These are phyloP conservation scores for Heliothis virescens DNA, from an alignment of 1,140 invertebrate species.

Conservation along the genomic window DNA sequence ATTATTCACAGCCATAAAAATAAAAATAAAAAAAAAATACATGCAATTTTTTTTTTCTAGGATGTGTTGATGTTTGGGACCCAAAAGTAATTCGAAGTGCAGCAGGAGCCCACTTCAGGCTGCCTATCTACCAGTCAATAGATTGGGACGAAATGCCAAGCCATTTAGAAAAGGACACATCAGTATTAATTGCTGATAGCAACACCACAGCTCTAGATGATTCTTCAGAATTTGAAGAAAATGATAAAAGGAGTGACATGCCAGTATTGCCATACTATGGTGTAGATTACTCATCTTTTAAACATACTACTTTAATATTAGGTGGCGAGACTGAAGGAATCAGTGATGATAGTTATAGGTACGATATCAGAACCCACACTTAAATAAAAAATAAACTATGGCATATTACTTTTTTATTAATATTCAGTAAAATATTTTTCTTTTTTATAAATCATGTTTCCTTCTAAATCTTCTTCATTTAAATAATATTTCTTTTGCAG, in stretches of 20 bases:
- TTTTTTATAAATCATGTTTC: background rate
- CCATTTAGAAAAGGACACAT: conserved; percentile 84
- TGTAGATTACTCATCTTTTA: conserved; percentile 85
- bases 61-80: conserved; percentile 96
- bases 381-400: too few species aligned
- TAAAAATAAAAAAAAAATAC: too few species aligned
- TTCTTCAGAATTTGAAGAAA: conserved; percentile 56
- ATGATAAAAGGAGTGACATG: conserved; percentile 65
- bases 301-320: conserved; percentile 90
- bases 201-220: conserved; percentile 74
- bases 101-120: conserved; percentile 93
- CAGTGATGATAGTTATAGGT: conserved; percentile 88
- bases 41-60: conserved; percentile 79
- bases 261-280: conserved; percentile 89
- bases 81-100: conserved; percentile 94
- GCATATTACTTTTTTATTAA: too few species aligned
- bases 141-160: conserved; percentile 89
- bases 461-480: background rate
- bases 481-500: conserved; percentile 63
- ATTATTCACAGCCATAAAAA: background rate
- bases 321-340: conserved; percentile 96
- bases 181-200: conserved; percentile 91
- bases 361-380: too few species aligned
- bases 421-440: conserved; percentile 26
- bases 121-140: conserved; percentile 89